Conservation (phyloP, 2,888 invertebrate species). For the Ptychoptera albimana region DNA sequence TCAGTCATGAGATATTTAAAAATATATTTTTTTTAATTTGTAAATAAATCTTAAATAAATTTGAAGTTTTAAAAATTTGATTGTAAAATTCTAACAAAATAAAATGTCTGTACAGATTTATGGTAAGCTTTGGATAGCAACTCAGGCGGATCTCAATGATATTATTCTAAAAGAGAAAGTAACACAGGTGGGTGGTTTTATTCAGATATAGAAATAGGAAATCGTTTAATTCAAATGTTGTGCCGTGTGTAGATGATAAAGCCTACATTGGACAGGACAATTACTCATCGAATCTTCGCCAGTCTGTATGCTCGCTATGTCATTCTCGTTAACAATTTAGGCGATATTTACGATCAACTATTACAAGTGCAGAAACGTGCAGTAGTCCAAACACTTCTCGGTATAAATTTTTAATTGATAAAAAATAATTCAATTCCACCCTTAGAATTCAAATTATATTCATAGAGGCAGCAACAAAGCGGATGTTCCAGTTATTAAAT, state of each 20-base stretch:
- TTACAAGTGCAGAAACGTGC: slow-evolving; percentile 26
- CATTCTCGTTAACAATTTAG: slow-evolving; percentile 23
- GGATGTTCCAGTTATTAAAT: slow-evolving; percentile 37
- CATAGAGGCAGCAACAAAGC: slow-evolving; percentile 15
- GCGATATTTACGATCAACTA: slow-evolving; percentile 22
- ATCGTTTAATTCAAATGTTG: not conserved
- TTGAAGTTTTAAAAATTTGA: too few species aligned
- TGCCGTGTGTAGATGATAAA: slow-evolving; percentile 10
- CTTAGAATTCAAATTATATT: not conserved
- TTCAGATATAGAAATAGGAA: not conserved
- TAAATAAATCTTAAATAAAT: too few species aligned
- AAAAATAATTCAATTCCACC: not conserved
- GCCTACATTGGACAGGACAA: slow-evolving; percentile 16
- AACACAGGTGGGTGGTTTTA: slow-evolving; percentile 12
- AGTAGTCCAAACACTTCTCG: slow-evolving; percentile 18
- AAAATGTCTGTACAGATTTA: slow-evolving; percentile 33
- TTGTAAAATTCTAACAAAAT: not conserved
- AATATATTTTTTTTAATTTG: too few species aligned
- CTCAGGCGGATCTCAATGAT: slow-evolving; percentile 27
- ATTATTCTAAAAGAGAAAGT: slow-evolving; percentile 26
- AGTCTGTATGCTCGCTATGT: slow-evolving; percentile 24
- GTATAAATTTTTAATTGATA: not conserved
- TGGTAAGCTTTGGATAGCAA: slow-evolving; percentile 34
- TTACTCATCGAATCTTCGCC: slow-evolving; percentile 21
- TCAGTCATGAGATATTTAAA: too few species aligned